Conservation (phyloP, 2,888 invertebrate species). For the Glaucopsyche alexis region DNA sequence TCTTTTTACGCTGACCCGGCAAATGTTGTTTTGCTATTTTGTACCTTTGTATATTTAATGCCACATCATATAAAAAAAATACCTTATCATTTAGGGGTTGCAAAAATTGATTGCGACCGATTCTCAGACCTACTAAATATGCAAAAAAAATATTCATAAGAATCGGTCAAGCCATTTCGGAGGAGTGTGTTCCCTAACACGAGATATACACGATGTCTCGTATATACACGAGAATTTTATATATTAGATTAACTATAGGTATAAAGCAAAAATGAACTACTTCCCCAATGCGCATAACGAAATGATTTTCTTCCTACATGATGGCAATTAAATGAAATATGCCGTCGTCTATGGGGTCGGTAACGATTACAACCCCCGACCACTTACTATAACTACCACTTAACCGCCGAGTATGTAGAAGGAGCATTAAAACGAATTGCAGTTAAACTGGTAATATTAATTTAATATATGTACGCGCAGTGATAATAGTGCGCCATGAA, state of each 20-base stretch:
- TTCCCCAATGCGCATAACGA: not conserved
- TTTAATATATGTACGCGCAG: not conserved
- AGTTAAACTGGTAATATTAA: slow-evolving; percentile 7
- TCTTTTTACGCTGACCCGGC: not conserved
- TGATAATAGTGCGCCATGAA: not conserved
- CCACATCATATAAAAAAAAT: too few relatives aligned
- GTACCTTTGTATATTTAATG: too few relatives aligned
- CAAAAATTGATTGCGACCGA: too few relatives aligned
- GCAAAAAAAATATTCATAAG: too few relatives aligned
- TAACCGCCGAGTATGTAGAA: not conserved
- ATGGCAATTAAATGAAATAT: not conserved
- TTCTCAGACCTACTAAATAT: too few relatives aligned
- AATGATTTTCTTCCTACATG: not conserved
- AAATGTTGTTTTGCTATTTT: too few relatives aligned
- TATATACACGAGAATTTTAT: too few relatives aligned
- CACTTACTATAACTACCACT: slow-evolving; percentile 6
- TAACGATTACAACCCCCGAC: slow-evolving; percentile 11
- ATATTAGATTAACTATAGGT: too few relatives aligned
- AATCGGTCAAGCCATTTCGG: too few relatives aligned
- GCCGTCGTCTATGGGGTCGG: not conserved
- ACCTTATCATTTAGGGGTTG: too few relatives aligned
- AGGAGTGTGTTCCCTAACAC: too few relatives aligned
- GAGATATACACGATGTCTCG: too few relatives aligned
- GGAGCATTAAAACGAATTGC: not conserved
- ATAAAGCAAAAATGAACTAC: not conserved